These are phyloP conservation scores for Holocentrus rufus DNA, from an alignment of 2,797 vertebrate genomes.

Conservation along the genomic window DNA sequence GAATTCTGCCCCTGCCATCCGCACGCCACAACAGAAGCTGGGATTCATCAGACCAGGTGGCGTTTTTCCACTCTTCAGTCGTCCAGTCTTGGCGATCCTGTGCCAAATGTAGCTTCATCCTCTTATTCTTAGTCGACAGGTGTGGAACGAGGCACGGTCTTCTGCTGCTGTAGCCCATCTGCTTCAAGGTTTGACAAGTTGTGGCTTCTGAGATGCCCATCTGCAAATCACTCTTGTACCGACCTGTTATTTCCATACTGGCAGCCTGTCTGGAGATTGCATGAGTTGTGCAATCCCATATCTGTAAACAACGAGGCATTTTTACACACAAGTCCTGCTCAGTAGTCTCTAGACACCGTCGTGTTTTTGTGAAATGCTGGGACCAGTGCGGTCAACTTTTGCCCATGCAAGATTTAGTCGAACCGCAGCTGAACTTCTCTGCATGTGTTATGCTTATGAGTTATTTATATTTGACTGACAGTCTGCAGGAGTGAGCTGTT, in stretches of 20 bases:
- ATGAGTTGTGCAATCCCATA: neutral
- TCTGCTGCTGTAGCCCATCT: too few relatives aligned
- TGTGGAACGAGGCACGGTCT: too few relatives aligned
- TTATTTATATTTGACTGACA: slow-evolving; percentile 7
- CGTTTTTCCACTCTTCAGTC: too few relatives aligned
- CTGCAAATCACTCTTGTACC: neutral
- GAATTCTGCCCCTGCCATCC: slow-evolving; percentile 25
- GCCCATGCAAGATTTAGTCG: neutral
- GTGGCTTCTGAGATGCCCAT: neutral
- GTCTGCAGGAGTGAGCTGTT: neutral
- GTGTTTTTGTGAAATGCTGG: neutral
- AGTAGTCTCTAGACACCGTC: neutral
- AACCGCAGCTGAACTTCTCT: neutral
- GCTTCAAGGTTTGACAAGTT: neutral
- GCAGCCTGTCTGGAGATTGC: too few relatives aligned
- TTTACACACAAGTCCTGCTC: neutral
- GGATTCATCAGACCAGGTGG: neutral
- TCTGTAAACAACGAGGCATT: neutral
- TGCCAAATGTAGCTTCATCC: too few relatives aligned
- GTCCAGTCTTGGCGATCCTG: too few relatives aligned
- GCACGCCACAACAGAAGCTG: neutral
- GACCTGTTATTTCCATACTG: too few relatives aligned
- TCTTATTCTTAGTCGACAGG: too few relatives aligned
- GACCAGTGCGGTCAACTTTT: neutral
- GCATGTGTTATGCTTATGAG: neutral